Evolutionary conservation across 2,113 vertebrate species (phyloP).

Genomic region (Typhlomys cinereus): DNA sequence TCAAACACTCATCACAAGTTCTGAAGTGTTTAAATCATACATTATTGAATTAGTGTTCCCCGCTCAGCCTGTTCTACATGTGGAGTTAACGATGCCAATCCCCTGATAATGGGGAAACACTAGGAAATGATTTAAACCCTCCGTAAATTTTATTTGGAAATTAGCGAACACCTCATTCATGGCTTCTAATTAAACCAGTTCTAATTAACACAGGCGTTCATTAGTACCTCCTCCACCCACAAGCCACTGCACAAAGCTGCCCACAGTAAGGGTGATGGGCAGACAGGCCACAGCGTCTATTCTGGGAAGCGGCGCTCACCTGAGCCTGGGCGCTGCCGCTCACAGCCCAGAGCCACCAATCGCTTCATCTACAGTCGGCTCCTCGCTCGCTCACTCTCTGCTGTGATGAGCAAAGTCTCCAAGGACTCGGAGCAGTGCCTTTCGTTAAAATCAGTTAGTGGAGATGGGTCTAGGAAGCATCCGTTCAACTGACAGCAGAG

Average conservation of each 20-base stretch:
- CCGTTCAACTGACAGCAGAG: neutral
- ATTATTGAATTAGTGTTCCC: conserved; percentile 48
- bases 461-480: neutral
- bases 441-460: neutral
- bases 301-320: conserved; percentile 40
- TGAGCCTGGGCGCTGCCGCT: neutral
- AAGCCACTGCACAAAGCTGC: neutral
- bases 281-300: neutral
- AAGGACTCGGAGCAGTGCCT: neutral
- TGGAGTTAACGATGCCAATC: conserved; percentile 56
- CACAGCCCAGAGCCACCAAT: neutral
- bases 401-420: neutral
- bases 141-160: conserved; percentile 34
- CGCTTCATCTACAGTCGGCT: neutral
- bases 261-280: neutral
- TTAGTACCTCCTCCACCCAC: neutral
- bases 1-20: neutral
- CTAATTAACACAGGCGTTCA: conserved; percentile 27
- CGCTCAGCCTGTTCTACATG: neutral
- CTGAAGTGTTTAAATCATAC: neutral
- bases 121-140: neutral
- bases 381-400: neutral
- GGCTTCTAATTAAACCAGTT: conserved; percentile 57
- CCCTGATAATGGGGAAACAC: neutral
- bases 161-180: neutral